Evolutionary conservation across 2,888 invertebrate species (phyloP).

Genomic region (Hirtodrosophila confusa): DNA sequence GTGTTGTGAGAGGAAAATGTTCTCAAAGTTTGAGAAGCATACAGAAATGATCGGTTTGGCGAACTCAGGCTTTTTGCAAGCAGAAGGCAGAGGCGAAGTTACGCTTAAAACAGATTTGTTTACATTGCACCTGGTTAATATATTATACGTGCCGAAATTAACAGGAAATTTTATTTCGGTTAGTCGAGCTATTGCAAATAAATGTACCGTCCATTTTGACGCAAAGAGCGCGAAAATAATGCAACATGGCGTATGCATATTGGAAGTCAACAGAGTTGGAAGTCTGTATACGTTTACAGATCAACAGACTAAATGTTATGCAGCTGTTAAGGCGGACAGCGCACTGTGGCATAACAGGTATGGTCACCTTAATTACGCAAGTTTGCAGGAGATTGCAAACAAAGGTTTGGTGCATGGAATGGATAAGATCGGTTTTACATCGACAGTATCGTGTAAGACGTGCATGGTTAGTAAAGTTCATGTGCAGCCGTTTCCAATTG

Average conservation of each 20-base stretch:
- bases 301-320: slow-evolving; percentile 5
- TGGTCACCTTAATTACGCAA: not conserved
- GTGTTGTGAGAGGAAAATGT: too few species aligned
- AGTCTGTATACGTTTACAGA: not conserved
- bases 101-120: not conserved
- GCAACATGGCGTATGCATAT: not conserved
- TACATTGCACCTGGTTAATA: not conserved
- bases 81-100: slow-evolving; percentile 10
- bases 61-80: slow-evolving; percentile 4
- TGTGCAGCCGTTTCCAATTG: slow-evolving; percentile 3
- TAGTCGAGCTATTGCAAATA: slow-evolving; percentile 4
- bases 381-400: not conserved
- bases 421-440: slow-evolving; percentile 1
- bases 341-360: slow-evolving; percentile 2
- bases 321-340: slow-evolving; percentile 1
- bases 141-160: not conserved
- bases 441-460: not conserved
- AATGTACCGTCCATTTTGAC: slow-evolving; percentile 9
- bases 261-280: slow-evolving; percentile 8
- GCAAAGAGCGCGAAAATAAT: slow-evolving; percentile 1
- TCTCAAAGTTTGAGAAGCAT: too few species aligned
- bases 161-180: slow-evolving; percentile 1
- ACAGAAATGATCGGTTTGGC: too few species aligned
- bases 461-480: not conserved
- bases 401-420: slow-evolving; percentile 3